Base-by-base conservation (phyloP, 2,888 invertebrate species). In the Acleris literana region DNA sequence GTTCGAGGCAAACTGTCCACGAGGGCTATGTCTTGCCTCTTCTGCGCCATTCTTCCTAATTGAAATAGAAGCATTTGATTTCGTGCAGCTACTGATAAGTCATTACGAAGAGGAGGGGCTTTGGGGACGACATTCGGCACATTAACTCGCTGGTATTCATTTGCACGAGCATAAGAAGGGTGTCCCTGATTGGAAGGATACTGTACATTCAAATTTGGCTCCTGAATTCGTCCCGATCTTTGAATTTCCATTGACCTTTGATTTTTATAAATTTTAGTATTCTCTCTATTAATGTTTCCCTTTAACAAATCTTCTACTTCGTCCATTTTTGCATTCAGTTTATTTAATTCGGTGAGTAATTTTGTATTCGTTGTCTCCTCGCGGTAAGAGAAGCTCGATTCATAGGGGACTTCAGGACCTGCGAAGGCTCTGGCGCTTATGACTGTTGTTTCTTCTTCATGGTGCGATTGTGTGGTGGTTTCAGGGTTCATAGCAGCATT, bases 231-330 rank as follows among this genome's bases (percentile, higher is more conserved):
- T 39, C 39, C 39, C 33, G 33, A 9, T 39, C 39, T 4, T 13
- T 13, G 13, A 13, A 13, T 39, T 0, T 9, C 39, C 39, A 6
- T 25, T 5, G 13, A 33, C 20, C 13, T 18, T 54, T 1, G 13
- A 7, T 4, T 6, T 16, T 18, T 46, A 5, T 46, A 3, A n/a
- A 17, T 33, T 48, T 63, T 51, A 5, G 46, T 17, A 60, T 46
- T 46, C n/a, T 49, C 53, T 33, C 70, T 70, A 3, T 54, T 44
- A 9, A 71, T 33, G 39, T 59, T 60, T 68, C 70, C 61, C 39
- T 71, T 68, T n/a, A 68, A 43, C 13, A 73, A 55, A 20, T 56
- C 61, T 44, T 69, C 52, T 52, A 70, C 60, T 11, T 63, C 66
- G 53, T 67, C 60, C 17, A 69, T 59, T 55, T 64, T 65, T 4